Conservation (phyloP, 2,797 vertebrate species). For the Perodicticus potto region DNA sequence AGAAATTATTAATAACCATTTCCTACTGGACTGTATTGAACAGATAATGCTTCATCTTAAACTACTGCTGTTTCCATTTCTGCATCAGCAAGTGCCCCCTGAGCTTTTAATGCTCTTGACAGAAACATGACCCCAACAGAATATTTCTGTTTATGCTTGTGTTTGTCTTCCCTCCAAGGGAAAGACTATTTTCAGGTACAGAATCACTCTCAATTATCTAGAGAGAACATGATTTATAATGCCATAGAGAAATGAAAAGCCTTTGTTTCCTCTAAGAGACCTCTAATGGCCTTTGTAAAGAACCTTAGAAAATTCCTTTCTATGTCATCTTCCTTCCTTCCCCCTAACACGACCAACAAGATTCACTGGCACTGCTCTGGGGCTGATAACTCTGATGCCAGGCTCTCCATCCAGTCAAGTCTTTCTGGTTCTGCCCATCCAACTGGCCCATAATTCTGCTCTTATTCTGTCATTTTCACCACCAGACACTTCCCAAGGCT, state of each 20-base stretch:
- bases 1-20: not conserved
- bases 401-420: not conserved
- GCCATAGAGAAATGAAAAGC: not conserved
- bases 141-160: not conserved
- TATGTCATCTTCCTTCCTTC: not conserved
- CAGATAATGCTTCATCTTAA: not conserved
- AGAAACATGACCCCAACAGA: not conserved
- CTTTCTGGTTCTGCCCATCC: not conserved
- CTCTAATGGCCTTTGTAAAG: not conserved
- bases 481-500: not conserved
- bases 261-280: not conserved
- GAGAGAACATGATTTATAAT: not conserved
- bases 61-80: not conserved
- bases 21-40: not conserved
- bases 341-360: not conserved
- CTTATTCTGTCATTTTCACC: not conserved
- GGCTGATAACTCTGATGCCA: not conserved
- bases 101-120: not conserved
- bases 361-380: not conserved
- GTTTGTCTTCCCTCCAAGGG: not conserved
- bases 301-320: not conserved
- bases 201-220: not conserved
- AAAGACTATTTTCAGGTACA: constrained; percentile 24
- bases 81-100: not conserved
- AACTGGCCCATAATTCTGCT: not conserved